Conservation (phyloP, 2,797 vertebrate genomes). For the Loriculus beryllinus region DNA sequence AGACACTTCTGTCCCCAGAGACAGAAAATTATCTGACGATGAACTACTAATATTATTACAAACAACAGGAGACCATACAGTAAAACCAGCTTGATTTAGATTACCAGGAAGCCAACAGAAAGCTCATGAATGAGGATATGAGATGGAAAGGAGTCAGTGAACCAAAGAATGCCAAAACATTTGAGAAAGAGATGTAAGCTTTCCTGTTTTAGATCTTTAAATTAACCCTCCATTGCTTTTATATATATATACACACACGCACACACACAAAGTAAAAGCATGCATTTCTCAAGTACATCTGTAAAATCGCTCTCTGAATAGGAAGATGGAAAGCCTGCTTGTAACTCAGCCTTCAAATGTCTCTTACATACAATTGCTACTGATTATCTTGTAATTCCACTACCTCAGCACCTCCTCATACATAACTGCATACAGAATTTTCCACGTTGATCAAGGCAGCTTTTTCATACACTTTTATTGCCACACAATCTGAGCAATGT, state of each 20-base stretch:
- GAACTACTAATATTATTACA: not conserved
- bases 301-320: not conserved
- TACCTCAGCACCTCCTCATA: rapidly evolving
- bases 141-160: not conserved
- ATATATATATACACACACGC: not conserved
- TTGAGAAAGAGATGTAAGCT: not conserved
- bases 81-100: not conserved
- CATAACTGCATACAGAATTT: not conserved
- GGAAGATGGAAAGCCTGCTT: not conserved
- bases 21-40: not conserved
- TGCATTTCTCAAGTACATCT: not conserved
- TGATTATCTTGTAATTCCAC: not conserved
- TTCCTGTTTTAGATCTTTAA: not conserved
- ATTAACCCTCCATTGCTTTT: not conserved
- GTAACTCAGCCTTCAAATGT: not conserved
- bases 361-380: not conserved
- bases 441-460: not conserved
- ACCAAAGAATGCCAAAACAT: not conserved
- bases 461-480: not conserved
- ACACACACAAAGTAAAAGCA: not conserved
- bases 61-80: not conserved
- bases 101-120: not conserved
- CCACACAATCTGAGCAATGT: not conserved
- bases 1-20: not conserved
- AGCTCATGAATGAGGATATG: not conserved